These are phyloP conservation scores for Endotricha flammealis DNA, from an alignment of 2,888 invertebrate genomes.

Conservation along the genomic window DNA sequence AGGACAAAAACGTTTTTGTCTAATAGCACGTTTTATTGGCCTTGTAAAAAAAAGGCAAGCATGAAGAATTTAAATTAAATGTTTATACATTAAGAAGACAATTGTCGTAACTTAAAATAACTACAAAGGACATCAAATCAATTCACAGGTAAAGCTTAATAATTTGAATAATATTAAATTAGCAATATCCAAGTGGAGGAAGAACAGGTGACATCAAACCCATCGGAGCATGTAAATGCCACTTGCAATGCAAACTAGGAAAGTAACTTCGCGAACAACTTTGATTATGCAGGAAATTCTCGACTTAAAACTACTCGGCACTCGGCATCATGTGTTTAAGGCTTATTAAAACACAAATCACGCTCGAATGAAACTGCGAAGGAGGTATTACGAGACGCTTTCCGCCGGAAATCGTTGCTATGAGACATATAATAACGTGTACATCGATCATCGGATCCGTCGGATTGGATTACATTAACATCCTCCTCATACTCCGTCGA, in stretches of 20 bases:
- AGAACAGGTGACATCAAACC: neutral
- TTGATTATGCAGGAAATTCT: constrained; percentile 52
- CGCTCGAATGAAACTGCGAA: constrained; percentile 49
- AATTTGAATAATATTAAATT: too few relatives aligned
- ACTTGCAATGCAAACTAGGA: constrained; percentile 41
- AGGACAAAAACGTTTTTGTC: too few relatives aligned
- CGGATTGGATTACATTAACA: constrained; percentile 23
- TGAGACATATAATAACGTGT: constrained; percentile 36
- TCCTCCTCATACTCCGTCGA: neutral
- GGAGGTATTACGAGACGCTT: constrained; percentile 47
- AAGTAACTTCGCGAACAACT: constrained; percentile 33
- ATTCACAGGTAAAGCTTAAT: too few relatives aligned
- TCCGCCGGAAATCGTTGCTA: constrained; percentile 56
- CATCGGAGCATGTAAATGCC: constrained; percentile 38
- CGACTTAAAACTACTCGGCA: constrained; percentile 13
- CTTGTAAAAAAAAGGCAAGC: too few relatives aligned
- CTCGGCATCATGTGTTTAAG: constrained; percentile 31
- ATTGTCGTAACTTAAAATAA: too few relatives aligned
- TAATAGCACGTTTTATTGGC: too few relatives aligned
- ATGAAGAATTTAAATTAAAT: too few relatives aligned
- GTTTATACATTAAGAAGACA: too few relatives aligned
- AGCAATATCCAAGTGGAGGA: neutral
- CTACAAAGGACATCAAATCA: too few relatives aligned
- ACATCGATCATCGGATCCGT: constrained; percentile 26
- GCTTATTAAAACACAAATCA: constrained; percentile 56